Base-by-base conservation (phyloP, 2,797 vertebrate genomes). In the Chelidonichthys spinosus region DNA sequence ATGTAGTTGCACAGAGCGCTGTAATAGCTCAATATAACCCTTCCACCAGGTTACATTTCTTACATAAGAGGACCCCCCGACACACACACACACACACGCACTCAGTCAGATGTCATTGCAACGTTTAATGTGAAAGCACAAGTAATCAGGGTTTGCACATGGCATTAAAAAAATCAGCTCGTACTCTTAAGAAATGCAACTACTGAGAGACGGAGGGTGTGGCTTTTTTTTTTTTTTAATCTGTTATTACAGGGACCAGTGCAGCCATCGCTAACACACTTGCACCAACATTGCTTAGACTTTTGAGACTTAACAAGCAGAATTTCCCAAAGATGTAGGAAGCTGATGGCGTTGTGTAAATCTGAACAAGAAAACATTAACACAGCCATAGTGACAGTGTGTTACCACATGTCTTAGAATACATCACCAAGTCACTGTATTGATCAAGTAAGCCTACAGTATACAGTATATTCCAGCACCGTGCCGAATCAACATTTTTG, bases 141-240 rank as follows among this genome's bases (percentile, higher is more conserved):
- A 90, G 78, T 76, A 81, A 88, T 89, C 85, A 85, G 88, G 89
- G 84, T 92, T 92, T 92, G 90, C 91, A 91, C 90, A 86, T 87
- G 89, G 25, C 25, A 25, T 88, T 85, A 72, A 61, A 72, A 43
- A 83, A 88, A 85, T 70, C 56, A 32, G 71, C 77, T 44, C 62
- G 25, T 56, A 47, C 78, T 82, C 47, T 53, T 46, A 58, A 67
- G 65, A 82, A 83, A 84, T 75, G 76, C 85, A 85, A 91, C 87
- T 91, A 93, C 89, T 92, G 89, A 91, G 52, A 88, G 71, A 81
- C 69, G 3, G 63, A 76, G 39, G 50, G 67, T 70, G 76, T 78
- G 83, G 83, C 85, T 87, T 39, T 25, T 69, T 56, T 55, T 39
- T 73, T 53, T 59, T 63, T 44, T 73, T 40, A 78, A 80, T 75